Evolutionary conservation across 2,797 vertebrate species (phyloP).

Genomic region (Malurus leucopterus): DNA sequence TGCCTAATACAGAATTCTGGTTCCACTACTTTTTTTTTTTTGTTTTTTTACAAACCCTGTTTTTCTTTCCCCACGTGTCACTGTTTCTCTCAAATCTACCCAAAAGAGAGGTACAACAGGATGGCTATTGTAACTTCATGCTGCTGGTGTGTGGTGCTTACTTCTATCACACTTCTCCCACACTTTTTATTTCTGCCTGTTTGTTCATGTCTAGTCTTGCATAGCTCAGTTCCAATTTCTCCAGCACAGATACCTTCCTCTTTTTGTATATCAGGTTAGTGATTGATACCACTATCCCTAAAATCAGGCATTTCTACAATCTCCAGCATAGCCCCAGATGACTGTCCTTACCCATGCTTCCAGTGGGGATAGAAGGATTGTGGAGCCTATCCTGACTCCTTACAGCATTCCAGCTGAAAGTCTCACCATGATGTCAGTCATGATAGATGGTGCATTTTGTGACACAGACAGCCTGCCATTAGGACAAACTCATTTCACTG

Average conservation of each 20-base stretch:
- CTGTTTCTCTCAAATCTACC: background rate
- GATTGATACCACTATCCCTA: background rate
- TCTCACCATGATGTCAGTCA: background rate
- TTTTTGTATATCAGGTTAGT: background rate
- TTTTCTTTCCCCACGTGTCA: background rate
- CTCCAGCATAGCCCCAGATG: background rate
- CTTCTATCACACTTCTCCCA: rapidly evolving
- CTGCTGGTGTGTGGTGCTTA: background rate
- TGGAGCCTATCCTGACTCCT: background rate
- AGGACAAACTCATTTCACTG: constrained; percentile 23
- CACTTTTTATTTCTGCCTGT: background rate
- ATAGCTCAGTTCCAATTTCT: background rate
- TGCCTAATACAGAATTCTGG: background rate
- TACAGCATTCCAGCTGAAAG: background rate
- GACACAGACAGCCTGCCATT: constrained; percentile 24
- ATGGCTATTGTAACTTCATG: background rate
- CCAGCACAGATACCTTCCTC: background rate
- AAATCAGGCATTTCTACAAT: background rate
- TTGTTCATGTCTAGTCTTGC: background rate
- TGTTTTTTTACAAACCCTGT: background rate
- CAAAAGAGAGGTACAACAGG: background rate
- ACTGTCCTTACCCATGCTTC: background rate
- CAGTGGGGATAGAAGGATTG: rapidly evolving
- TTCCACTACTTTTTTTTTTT: background rate
- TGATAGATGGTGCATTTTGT: constrained; percentile 46